Evolutionary conservation across 2,113 vertebrate species (phyloP).

Genomic region (Macquaria ambigua): DNA sequence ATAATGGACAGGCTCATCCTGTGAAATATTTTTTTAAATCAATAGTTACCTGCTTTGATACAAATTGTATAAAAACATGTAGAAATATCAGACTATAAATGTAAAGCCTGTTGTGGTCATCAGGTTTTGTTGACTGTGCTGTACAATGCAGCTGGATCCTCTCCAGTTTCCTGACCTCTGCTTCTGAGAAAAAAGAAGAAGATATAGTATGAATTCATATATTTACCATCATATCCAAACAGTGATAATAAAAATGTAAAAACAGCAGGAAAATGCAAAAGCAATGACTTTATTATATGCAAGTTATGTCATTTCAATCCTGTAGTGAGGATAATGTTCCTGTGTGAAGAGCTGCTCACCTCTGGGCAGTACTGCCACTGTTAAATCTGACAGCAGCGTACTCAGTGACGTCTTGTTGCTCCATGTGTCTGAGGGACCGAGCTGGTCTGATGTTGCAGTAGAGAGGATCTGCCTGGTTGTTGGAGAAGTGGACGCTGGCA

Average conservation of each 20-base stretch:
- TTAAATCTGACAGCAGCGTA: neutral
- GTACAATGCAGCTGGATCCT: too few species aligned
- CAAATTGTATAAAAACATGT: too few species aligned
- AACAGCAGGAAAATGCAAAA: neutral
- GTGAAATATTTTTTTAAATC: too few species aligned
- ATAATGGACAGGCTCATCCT: neutral
- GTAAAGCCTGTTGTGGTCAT: neutral
- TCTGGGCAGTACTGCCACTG: neutral
- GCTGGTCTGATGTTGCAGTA: constrained; percentile 14
- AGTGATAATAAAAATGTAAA: too few species aligned
- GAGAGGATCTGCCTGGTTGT: neutral
- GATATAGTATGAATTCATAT: neutral
- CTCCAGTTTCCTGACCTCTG: neutral
- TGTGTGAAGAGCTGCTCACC: neutral
- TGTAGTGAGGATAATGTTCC: too few species aligned
- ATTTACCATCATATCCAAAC: neutral
- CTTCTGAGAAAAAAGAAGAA: neutral
- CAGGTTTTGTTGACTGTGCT: neutral
- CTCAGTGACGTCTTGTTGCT: neutral
- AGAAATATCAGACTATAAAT: neutral
- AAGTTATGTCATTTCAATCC: too few species aligned
- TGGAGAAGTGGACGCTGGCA: neutral
- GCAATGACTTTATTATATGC: neutral
- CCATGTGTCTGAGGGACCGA: neutral
- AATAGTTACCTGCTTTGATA: neutral